These are phyloP conservation scores for Atopsyche davidsoni DNA, from an alignment of 1,140 invertebrate genomes.

Conservation along the genomic window DNA sequence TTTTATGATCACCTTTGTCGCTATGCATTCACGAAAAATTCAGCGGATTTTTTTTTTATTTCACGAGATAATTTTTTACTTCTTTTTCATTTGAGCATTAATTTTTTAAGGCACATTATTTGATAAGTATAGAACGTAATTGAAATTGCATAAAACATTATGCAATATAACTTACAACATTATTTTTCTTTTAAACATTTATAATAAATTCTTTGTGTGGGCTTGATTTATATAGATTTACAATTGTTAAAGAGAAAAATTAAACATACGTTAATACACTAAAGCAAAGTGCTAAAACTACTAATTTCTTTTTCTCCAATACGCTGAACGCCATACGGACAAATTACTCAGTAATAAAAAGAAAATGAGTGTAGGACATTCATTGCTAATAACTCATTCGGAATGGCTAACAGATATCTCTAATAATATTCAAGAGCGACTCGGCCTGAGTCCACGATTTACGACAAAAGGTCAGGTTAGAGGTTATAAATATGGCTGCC, in stretches of 20 bases:
- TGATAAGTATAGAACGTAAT: too few species aligned
- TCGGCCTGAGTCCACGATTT: conserved; percentile 8
- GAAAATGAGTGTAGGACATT: conserved; percentile 14
- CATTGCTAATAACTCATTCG: conserved; percentile 18
- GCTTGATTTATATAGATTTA: too few species aligned
- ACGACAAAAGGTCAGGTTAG: conserved; percentile 8
- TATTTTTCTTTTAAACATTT: too few species aligned
- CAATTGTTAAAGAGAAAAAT: not conserved
- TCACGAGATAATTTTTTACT: too few species aligned
- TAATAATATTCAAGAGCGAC: conserved; percentile 14
- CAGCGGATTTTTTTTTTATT: too few species aligned
- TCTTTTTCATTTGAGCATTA: not conserved
- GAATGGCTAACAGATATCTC: conserved; percentile 18
- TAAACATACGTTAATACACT: not conserved
- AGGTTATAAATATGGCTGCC: not conserved
- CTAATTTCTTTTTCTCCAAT: too few species aligned
- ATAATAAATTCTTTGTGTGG: too few species aligned
- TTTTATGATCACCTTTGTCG: conserved; percentile 12
- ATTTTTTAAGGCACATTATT: not conserved
- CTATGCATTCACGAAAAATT: too few species aligned
- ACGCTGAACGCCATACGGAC: too few species aligned
- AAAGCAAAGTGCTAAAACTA: not conserved
- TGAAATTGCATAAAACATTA: too few species aligned
- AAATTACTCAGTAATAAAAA: conserved; percentile 11
- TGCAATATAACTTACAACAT: too few species aligned